These are phyloP conservation scores for Anorthoa munda DNA, from an alignment of 2,888 invertebrate genomes.

Conservation along the genomic window DNA sequence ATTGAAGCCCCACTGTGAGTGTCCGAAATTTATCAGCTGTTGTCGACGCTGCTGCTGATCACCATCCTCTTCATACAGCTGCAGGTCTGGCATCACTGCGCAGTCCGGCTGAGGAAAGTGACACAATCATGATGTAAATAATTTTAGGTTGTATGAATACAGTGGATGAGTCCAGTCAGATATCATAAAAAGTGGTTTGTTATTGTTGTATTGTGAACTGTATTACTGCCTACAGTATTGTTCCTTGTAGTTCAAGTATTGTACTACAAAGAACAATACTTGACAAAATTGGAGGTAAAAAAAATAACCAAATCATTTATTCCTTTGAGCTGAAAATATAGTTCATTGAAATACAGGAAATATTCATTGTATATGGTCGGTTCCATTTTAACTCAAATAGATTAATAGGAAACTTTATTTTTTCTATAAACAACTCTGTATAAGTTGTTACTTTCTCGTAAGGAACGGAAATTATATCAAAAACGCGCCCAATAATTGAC, in stretches of 20 bases:
- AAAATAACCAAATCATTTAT: neutral
- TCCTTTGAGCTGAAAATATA: neutral
- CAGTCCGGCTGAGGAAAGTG: constrained; percentile 74
- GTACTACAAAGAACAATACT: neutral
- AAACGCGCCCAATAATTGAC: constrained; percentile 20
- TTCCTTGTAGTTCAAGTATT: too few species aligned
- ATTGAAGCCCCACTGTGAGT: constrained; percentile 88
- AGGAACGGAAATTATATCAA: neutral
- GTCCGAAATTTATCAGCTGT: constrained; percentile 88
- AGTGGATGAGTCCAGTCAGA: neutral
- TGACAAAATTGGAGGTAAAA: neutral
- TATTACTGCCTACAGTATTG: neutral
- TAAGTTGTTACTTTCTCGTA: neutral
- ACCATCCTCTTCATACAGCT: constrained; percentile 76
- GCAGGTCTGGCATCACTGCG: constrained; percentile 60
- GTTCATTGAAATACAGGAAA: neutral
- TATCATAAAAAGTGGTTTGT: neutral
- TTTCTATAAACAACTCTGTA: neutral
- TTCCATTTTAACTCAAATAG: neutral
- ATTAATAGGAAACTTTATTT: neutral
- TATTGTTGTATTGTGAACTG: neutral
- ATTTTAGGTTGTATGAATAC: neutral
- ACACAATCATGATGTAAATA: neutral
- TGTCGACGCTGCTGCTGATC: constrained; percentile 82
- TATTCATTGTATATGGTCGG: neutral